Base-by-base conservation (phyloP, 2,797 vertebrate species). In the Remorina albescens region DNA sequence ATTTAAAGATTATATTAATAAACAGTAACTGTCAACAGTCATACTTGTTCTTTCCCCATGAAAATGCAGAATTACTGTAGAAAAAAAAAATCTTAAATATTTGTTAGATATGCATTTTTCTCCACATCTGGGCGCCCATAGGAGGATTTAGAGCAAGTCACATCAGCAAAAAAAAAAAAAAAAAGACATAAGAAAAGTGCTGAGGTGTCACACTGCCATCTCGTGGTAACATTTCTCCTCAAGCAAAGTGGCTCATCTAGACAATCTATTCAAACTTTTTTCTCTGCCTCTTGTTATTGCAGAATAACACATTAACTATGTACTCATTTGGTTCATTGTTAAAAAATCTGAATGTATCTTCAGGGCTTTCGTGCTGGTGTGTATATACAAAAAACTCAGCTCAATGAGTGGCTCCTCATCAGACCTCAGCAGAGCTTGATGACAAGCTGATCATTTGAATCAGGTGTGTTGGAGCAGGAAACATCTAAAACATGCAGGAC, bases 161-260 rank as follows among this genome's bases (percentile, higher is more conserved):
- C n/a, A n/a, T n/a, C n/a, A n/a, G n/a, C n/a, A n/a, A n/a, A n/a
- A n/a, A 49, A 6, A 68, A 64, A 34, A 41, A 2, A 50, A 39
- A 5, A 36, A 18, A 50, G 8, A 10, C n/a, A n/a, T n/a, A n/a
- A 13, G 54, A 25, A 1, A 42, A 50, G 55, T 26, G 21, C 58
- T 74, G 11, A 51, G 28, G 36, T 21, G n/a, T 60, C 55, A 67
- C 30, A 58, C 21, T 50, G 67, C 77, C 92, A 87, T 81, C 91
- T 88, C 85, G 74, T 86, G 88, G 87, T 69, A 37, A 37, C 50
- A 72, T 2, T 0, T 65, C 39, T 37, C 19, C 8, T 28, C 7
- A 16, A 36, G 9, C 19, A 37, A 9, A 9, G 10, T 39, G 1
- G 8, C 16, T 19, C 2, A 6, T 6, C 23, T 0, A 15, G 12